phyloP scores from a whole-genome alignment of 2,113 vertebrate species.

The Cyanoramphus novaezelandiae region DNA sequence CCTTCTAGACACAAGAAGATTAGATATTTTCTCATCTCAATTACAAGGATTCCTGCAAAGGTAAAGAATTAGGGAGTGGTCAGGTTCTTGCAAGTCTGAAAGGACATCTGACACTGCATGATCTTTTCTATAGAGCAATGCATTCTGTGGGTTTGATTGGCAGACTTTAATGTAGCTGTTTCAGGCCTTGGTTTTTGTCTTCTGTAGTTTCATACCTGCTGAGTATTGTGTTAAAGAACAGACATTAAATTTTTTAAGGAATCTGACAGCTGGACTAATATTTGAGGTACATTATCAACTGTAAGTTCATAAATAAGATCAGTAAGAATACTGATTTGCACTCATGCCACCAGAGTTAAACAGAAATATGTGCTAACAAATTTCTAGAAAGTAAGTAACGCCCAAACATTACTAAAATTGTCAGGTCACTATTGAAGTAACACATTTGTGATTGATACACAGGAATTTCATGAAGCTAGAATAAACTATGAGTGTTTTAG shows the following conservation, averaged over 20 bases:
- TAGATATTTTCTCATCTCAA: background rate
- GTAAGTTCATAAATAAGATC: too few relatives aligned
- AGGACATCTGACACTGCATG: background rate
- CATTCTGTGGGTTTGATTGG: background rate
- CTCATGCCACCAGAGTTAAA: background rate
- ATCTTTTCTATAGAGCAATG: background rate
- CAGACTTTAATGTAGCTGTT: background rate
- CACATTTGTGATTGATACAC: background rate
- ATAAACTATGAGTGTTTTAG: background rate
- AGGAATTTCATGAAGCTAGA: background rate
- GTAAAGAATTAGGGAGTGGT: background rate
- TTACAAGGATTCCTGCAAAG: background rate
- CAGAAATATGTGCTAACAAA: background rate
- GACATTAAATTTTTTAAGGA: background rate
- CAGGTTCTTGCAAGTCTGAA: background rate
- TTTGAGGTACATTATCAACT: background rate
- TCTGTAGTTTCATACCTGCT: background rate
- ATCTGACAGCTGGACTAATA: background rate
- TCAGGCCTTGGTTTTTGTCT: background rate
- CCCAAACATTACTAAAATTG: rapidly evolving
- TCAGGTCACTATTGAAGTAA: background rate
- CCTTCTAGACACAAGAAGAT: background rate
- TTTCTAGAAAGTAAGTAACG: background rate
- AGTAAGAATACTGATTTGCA: background rate
- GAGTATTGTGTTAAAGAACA: background rate